Percentiles rank a stretch among this genome's conserved stretches.
These are phyloP conservation scores for Drosophila pseudoananassae DNA, from an alignment of 1,140 invertebrate genomes.

Conservation along the genomic window DNA sequence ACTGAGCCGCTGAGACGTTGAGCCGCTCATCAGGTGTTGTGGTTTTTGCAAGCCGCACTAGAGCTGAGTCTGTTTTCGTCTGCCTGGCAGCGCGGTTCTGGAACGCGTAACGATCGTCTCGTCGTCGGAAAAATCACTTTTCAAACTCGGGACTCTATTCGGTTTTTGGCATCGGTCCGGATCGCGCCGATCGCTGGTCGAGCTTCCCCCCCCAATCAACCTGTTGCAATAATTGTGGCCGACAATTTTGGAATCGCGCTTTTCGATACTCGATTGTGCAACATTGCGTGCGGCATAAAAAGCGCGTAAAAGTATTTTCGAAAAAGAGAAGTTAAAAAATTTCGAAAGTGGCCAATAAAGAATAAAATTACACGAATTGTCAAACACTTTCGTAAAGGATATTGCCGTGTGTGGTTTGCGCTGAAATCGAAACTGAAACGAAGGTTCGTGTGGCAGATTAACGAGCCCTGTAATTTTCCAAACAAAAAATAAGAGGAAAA, in stretches of 20 bases:
- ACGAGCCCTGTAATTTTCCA: conserved; percentile 34
- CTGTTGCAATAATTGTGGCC: conserved; percentile 11
- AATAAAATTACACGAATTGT: conserved; percentile 1
- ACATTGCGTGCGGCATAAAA: conserved; percentile 43
- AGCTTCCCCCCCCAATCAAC: conserved; percentile 12
- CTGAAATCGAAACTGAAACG: conserved; percentile 13
- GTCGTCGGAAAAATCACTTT: conserved; percentile 26
- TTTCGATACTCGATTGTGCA: conserved; percentile 38
- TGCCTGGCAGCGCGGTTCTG: conserved; percentile 79
- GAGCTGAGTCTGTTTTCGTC: conserved; percentile 76
- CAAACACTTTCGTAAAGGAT: conserved; percentile 3
- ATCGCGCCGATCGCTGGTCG: conserved; percentile 16
- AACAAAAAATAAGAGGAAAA: not conserved
- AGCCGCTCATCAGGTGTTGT: conserved; percentile 72
- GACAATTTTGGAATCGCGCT: conserved; percentile 33
- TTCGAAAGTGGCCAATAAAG: conserved; percentile 38
- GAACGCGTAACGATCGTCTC: conserved; percentile 65
- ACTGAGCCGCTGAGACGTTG: conserved; percentile 19
- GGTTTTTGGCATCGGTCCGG: conserved; percentile 12
- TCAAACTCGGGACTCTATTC: conserved; percentile 35
- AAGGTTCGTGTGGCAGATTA: conserved; percentile 35
- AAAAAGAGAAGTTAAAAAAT: conserved; percentile 10
- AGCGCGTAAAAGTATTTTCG: conserved; percentile 26
- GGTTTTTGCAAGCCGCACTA: conserved; percentile 73
- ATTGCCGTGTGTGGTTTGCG: not conserved